Base-by-base conservation (phyloP, 2,797 vertebrate species). In the Pipistrellus kuhlii region DNA sequence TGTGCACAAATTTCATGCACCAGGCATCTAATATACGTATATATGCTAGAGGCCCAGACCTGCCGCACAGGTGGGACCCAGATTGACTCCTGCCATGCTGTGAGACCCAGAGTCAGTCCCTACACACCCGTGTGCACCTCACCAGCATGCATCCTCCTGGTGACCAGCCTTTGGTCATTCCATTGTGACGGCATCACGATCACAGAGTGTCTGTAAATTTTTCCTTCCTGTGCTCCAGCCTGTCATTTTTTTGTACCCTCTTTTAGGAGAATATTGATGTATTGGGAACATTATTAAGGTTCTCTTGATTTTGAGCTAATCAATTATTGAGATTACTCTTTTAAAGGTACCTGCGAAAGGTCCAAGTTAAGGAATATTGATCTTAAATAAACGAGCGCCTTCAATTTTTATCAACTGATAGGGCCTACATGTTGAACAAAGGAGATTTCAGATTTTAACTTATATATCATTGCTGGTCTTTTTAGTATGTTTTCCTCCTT, bases 281-380 rank as follows among this genome's bases (percentile, higher is more conserved):
- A 51, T 13, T 92, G 11, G 13, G 20, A 83, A 13, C 55, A 68
- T 55, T 84, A 8, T 59, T 71, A 66, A 69, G 25, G 21, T 48
- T 88, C 21, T 69, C 25, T 68, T 94, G 53, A 84, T 86, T 96
- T 91, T 59, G 4, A 73, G 44, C 18, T 88, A 44, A 51, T 81
- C 30, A 21, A 0, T 69, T 84, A 78, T 41, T 82, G 55, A 82
- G 35, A 25, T 69, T 90, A 46, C n/a, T 80, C 25, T 76, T 25
- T 76, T 72, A 13, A 21, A 78, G 44, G 20, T 51, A 6, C n/a
- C 38, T 66, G 15, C 27, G 8, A 0, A 71, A 84, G n/a, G 21
- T 89, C 57, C 5, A 73, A 44, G 7, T 57, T 88, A 85, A 48
- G 86, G 25, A 92, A 30, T 57, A 38, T 41, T n/a, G 3, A 38